phyloP scores from a whole-genome alignment of 2,113 vertebrate species.

The Galemys pyrenaicus region DNA sequence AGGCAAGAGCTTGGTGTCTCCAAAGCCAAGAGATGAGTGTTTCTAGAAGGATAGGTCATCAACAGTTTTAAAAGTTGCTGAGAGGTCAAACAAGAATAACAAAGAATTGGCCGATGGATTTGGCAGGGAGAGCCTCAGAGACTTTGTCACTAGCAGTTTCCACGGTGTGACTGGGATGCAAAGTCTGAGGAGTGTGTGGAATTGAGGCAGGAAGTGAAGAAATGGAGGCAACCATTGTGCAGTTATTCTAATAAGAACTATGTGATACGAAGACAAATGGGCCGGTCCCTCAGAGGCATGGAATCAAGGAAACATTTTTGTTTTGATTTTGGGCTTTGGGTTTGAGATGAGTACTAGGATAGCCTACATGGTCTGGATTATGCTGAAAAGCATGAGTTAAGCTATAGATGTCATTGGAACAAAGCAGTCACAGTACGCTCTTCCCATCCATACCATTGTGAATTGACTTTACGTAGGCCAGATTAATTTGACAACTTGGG shows the following conservation, averaged over 20 bases:
- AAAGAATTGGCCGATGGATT: not conserved
- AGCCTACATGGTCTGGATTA: not conserved
- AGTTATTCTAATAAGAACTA: not conserved
- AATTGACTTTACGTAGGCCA: not conserved
- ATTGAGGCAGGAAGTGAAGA: not conserved
- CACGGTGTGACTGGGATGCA: not conserved
- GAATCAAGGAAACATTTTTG: not conserved
- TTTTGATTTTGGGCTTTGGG: not conserved
- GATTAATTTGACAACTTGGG: not conserved
- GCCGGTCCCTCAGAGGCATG: not conserved
- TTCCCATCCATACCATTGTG: not conserved
- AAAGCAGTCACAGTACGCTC: not conserved
- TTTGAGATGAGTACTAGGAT: not conserved
- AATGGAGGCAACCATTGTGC: not conserved
- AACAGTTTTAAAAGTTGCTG: slow-evolving; percentile 6
- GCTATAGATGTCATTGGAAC: not conserved
- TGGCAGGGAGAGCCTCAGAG: not conserved
- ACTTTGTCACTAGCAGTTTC: not conserved
- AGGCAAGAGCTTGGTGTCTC: not conserved
- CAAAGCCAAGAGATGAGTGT: not conserved
- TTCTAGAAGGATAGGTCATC: not conserved
- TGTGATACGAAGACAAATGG: not conserved
- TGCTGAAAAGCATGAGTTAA: not conserved
- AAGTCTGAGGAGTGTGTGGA: not conserved
- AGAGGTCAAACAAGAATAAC: not conserved